Base-by-base conservation (phyloP, 2,113 vertebrate species). In the Anhinga anhinga region DNA sequence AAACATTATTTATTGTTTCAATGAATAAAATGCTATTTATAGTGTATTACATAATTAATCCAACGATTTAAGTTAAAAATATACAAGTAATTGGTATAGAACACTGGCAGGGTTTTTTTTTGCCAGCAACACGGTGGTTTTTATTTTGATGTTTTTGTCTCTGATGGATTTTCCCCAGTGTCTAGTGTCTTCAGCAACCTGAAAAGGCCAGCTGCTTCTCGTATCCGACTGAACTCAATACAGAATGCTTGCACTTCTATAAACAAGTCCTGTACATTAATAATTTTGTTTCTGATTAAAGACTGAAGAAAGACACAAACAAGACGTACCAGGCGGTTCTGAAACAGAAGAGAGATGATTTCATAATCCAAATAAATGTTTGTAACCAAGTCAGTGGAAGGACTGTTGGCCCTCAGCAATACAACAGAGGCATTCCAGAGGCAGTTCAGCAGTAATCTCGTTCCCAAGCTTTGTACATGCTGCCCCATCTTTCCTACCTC, bases 231-330 rank as follows among this genome's bases (percentile, higher is more conserved):
- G 98, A 99, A 99, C 95, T 99, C 99, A 8, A 99, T 99, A 77
- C 99, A 99, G 97, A 99, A 99, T 7, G 99, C 99, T 97, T 99
- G 99, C 9, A 99, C 99, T 97, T 99, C 99, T 96, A 99, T 99
- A 96, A 99, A 99, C 70, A 99, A 99, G 98, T 99, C 99, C 98
- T 99, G 99, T 22, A 99, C 99, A 25, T 99, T 99, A 85, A 99
- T 99, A 94, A 99, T 99, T 97, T 99, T 99, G 98, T 99, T 99
- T 45, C 99, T 97, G 96, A 99, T 99, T 96, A 99, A 97, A 16
- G 99, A 99, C 96, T 99, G 99, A 40, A 99, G 99, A 92, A 99
- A 99, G 56, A 99, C 99, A 62, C 99, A 99, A 44, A 99, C 99
- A 62, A 99, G 99, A 17, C 99, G 99, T 59, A 99, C 99, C 98